Evolutionary conservation across 1,140 invertebrate genomes (phyloP).

Genomic region (Paramacrobiotus metropolitanus): DNA sequence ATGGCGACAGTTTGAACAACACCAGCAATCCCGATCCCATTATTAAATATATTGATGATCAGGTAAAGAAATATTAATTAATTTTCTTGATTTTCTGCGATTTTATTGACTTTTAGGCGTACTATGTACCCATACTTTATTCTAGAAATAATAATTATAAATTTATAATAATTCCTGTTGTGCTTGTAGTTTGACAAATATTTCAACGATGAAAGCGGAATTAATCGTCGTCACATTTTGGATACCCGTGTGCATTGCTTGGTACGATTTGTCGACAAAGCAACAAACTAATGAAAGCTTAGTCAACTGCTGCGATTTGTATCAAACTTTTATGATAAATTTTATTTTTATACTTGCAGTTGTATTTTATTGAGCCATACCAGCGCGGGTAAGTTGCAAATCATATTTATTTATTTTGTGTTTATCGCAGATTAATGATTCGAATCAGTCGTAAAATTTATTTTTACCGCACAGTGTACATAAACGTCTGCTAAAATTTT

Average conservation of each 20-base stretch:
- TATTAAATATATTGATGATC: constrained; percentile 75
- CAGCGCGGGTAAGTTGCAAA: neutral
- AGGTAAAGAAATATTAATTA: constrained; percentile 38
- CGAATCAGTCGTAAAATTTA: too few relatives aligned
- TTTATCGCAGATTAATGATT: too few relatives aligned
- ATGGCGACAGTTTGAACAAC: constrained; percentile 96
- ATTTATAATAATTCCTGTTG: too few relatives aligned
- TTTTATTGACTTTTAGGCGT: neutral
- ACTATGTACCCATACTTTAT: neutral
- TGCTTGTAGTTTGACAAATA: constrained; percentile 27
- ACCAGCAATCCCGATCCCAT: constrained; percentile 42
- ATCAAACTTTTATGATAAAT: neutral
- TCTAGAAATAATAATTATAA: too few relatives aligned
- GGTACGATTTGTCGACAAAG: constrained; percentile 18
- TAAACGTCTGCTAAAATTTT: too few relatives aligned
- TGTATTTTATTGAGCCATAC: neutral
- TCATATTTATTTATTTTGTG: too few relatives aligned
- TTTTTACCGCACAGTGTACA: too few relatives aligned
- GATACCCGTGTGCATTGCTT: constrained; percentile 73
- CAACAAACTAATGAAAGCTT: too few relatives aligned
- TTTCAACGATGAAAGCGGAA: constrained; percentile 65
- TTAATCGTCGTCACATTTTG: constrained; percentile 65
- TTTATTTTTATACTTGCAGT: constrained; percentile 5
- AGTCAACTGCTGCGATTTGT: too few relatives aligned
- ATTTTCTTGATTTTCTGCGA: neutral